Evolutionary conservation across 1,140 invertebrate genomes (phyloP), one percentile per base, ranked within the genome.

Genomic region (Plutomurus gul): DNA sequence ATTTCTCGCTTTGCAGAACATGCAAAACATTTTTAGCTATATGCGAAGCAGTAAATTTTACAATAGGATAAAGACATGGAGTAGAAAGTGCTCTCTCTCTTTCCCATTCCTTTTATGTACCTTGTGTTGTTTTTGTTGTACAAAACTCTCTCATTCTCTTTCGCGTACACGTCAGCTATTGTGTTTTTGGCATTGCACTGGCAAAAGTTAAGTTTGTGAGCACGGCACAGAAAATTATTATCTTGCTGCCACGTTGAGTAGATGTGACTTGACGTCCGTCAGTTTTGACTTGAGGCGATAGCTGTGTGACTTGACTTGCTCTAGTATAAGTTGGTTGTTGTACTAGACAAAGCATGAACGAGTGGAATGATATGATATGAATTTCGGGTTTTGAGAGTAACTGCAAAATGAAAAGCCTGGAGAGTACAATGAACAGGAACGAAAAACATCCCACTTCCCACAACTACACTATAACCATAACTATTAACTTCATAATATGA

Each of bases 121-220:
- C 39, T 43, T 43, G 2, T 43, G n/a, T n/a, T n/a, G n/a, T n/a
- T n/a, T n/a, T n/a, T n/a, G n/a, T n/a, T n/a, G n/a, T n/a, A n/a
- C n/a, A n/a, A n/a, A n/a, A n/a, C n/a, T n/a, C n/a, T n/a, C n/a
- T n/a, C n/a, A n/a, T n/a, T n/a, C n/a, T n/a, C n/a, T n/a, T n/a
- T n/a, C n/a, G n/a, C n/a, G n/a, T n/a, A n/a, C n/a, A n/a, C n/a
- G n/a, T n/a, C n/a, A n/a, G n/a, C n/a, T n/a, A n/a, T n/a, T n/a
- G n/a, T n/a, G n/a, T n/a, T n/a, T n/a, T n/a, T n/a, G n/a, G n/a
- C n/a, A n/a, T 27, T 36, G 36, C 56, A 65, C 36, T 65, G 56
- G 56, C 56, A 65, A 65, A 65, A 65, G 56, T 65, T 65, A n/a
- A n/a, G n/a, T n/a, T n/a, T n/a, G n/a, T 65, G 56, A 65, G 56